A percentile compares a stretch with the other conserved stretches of the same genome.
phyloP scores from a whole-genome alignment of 2,888 invertebrate species.

The Drosophila parthenogenetica region DNA sequence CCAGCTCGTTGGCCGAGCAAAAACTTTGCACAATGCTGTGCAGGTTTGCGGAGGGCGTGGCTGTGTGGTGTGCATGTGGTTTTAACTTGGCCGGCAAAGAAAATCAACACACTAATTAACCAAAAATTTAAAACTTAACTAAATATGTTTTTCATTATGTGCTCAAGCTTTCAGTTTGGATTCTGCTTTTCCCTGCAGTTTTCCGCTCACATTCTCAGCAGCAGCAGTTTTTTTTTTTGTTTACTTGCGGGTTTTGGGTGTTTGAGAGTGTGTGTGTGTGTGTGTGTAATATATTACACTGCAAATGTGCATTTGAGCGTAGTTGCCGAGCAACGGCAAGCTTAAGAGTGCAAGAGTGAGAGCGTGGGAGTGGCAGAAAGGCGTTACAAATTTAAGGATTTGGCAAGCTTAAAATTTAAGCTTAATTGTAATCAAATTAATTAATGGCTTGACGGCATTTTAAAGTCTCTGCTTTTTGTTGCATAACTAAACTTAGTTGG shows the following conservation, averaged over 20 bases:
- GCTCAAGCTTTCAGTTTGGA: constrained; percentile 9
- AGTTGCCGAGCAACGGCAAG: constrained; percentile 6
- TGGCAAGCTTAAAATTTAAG: constrained; percentile 42
- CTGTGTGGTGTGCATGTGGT: constrained; percentile 33
- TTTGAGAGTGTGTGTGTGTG: constrained; percentile 1
- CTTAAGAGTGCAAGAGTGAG: neutral
- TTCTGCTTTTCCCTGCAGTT: constrained; percentile 14
- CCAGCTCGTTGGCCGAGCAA: constrained; percentile 4
- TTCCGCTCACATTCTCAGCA: constrained; percentile 11
- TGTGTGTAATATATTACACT: constrained; percentile 16
- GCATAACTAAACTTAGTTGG: constrained; percentile 10
- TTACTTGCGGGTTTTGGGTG: constrained; percentile 19
- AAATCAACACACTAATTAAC: constrained; percentile 72
- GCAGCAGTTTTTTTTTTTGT: neutral
- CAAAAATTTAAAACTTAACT: constrained; percentile 70
- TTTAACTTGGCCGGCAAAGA: constrained; percentile 38
- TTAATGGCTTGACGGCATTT: constrained; percentile 35
- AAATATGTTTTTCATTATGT: constrained; percentile 72
- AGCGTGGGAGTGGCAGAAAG: neutral
- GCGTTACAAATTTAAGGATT: constrained; percentile 32
- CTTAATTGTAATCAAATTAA: constrained; percentile 57
- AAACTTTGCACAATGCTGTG: constrained; percentile 22
- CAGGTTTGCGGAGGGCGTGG: neutral
- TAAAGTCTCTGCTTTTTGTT: neutral
- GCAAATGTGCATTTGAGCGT: constrained; percentile 23